Evolutionary conservation across 2,888 invertebrate species (phyloP).

Genomic region (Lasioglossum morio): DNA sequence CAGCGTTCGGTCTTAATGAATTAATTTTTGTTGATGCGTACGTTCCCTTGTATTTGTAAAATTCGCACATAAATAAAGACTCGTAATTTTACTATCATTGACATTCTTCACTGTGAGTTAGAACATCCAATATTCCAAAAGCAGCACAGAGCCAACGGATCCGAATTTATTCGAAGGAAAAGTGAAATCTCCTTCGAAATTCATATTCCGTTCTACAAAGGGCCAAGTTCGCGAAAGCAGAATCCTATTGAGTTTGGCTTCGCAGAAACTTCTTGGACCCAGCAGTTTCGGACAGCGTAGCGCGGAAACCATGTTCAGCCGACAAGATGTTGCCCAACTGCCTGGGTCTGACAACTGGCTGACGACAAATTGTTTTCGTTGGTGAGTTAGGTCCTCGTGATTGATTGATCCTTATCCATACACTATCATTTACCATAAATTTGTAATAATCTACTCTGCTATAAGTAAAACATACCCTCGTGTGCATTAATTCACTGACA

Average conservation of each 20-base stretch:
- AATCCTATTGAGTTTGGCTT: conserved; percentile 46
- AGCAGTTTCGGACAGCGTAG: conserved; percentile 44
- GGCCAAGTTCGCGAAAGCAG: conserved; percentile 14
- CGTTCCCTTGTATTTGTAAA: neutral
- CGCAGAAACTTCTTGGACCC: conserved; percentile 35
- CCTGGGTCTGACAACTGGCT: conserved; percentile 56
- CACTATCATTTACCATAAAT: conserved; percentile 48
- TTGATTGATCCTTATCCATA: conserved; percentile 44
- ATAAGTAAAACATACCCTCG: neutral
- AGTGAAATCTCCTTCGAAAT: conserved; percentile 14
- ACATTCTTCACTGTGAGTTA: neutral
- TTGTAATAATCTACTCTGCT: neutral
- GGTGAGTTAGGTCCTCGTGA: conserved; percentile 7
- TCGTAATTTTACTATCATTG: neutral
- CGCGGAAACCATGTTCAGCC: conserved; percentile 32
- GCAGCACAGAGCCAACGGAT: neutral
- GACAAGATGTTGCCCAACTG: conserved; percentile 62
- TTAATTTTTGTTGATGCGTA: neutral
- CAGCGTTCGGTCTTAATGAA: neutral
- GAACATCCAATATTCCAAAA: neutral
- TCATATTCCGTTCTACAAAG: conserved; percentile 16
- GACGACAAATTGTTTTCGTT: conserved; percentile 63
- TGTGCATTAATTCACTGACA: neutral
- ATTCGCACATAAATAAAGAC: neutral
- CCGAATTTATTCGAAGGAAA: neutral